Percentiles rank a stretch among this genome's conserved stretches.
Conservation (phyloP, 2,888 invertebrate genomes). For the Junonia oenone region DNA sequence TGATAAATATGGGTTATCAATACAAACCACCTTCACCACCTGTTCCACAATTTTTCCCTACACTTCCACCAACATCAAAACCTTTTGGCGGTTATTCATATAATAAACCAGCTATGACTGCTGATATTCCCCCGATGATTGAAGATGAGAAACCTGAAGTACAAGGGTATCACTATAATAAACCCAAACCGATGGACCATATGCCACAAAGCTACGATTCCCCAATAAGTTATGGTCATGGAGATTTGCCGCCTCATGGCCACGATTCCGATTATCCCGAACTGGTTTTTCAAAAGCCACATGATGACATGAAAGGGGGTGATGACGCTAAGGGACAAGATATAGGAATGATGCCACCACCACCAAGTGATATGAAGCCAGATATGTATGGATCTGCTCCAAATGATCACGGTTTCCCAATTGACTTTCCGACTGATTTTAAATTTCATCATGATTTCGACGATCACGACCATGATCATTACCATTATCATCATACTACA, state of each 20-base stretch:
- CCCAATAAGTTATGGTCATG: conserved; percentile 41
- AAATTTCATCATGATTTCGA: conserved; percentile 67
- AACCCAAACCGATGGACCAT: conserved; percentile 38
- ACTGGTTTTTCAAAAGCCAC: conserved; percentile 53
- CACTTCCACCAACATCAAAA: conserved; percentile 48
- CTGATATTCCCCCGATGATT: conserved; percentile 38
- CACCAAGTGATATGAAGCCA: conserved; percentile 42
- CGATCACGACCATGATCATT: conserved; percentile 50
- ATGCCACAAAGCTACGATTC: conserved; percentile 27
- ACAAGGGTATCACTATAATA: conserved; percentile 51
- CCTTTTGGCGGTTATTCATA: conserved; percentile 59
- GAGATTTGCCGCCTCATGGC: conserved; percentile 38
- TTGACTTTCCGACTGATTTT: conserved; percentile 66
- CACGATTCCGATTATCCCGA: conserved; percentile 57
- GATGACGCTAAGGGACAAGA: conserved; percentile 41
- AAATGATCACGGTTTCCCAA: conserved; percentile 64
- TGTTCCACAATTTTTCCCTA: conserved; percentile 43
- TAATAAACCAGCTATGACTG: conserved; percentile 52
- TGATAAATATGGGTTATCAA: conserved; percentile 48
- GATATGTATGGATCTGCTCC: conserved; percentile 40
- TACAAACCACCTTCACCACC: conserved; percentile 54
- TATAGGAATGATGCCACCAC: conserved; percentile 57
- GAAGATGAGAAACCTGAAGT: conserved; percentile 39
- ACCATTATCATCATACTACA: conserved; percentile 54
- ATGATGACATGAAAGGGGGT: conserved; percentile 34